Evolutionary conservation across 2,797 vertebrate genomes (phyloP).

Genomic region (Sebastes cheni): DNA sequence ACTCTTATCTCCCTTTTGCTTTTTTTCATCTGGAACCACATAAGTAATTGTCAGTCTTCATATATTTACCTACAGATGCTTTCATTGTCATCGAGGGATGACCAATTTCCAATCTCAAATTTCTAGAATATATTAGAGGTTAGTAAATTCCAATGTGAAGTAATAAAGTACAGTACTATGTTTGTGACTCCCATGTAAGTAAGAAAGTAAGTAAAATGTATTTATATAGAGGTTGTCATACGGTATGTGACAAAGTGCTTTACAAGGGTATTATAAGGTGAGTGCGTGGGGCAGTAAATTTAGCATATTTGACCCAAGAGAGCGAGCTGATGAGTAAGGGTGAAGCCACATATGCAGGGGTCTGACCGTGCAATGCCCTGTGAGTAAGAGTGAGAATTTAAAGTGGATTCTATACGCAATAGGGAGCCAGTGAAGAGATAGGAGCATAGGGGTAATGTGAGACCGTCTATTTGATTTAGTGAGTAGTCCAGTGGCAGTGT

Average conservation of each 20-base stretch:
- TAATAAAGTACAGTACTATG: background rate
- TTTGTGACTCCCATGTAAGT: background rate
- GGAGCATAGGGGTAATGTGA: background rate
- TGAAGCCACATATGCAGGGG: background rate
- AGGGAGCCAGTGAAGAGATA: background rate
- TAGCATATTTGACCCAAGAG: background rate
- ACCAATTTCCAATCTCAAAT: background rate
- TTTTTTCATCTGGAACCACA: background rate
- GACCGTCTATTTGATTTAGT: background rate
- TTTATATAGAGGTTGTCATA: background rate
- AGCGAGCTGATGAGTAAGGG: background rate
- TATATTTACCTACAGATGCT: background rate
- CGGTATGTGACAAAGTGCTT: background rate
- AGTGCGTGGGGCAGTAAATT: background rate
- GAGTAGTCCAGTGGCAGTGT: background rate
- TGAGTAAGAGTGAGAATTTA: background rate
- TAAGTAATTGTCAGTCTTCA: background rate
- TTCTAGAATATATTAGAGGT: background rate
- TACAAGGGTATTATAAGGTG: background rate
- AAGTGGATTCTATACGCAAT: background rate
- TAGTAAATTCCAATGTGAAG: background rate
- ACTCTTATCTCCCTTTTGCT: background rate
- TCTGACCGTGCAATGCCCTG: background rate
- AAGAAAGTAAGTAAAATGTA: background rate
- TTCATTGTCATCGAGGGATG: background rate